Conservation (phyloP, 2,797 vertebrate genomes). For the Acridotheres tristis region DNA sequence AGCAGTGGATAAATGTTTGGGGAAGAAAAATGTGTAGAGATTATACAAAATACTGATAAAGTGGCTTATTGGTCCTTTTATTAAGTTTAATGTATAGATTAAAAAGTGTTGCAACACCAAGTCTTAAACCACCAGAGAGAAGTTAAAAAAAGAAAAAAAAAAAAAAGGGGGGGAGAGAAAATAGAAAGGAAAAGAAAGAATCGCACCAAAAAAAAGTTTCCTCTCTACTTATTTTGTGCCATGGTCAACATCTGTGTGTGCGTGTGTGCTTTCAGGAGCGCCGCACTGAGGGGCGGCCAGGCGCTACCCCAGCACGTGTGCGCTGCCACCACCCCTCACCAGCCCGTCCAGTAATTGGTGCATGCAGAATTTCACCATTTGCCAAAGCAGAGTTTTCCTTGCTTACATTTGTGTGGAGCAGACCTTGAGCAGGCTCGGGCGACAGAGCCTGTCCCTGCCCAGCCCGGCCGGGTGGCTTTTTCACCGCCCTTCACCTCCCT, state of each 20-base stretch:
- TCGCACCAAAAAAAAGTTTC: neutral
- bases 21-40: constrained; percentile 56
- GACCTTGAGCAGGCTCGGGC: neutral
- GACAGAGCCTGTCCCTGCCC: neutral
- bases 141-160: neutral
- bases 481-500: neutral
- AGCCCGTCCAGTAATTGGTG: neutral
- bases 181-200: neutral
- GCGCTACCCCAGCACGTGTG: neutral
- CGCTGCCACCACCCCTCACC: neutral
- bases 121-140: constrained; percentile 61
- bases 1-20: constrained; percentile 58
- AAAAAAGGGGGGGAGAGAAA: neutral
- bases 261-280: constrained; percentile 60
- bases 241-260: neutral
- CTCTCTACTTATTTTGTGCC: constrained; percentile 7
- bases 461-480: neutral
- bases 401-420: neutral
- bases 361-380: neutral
- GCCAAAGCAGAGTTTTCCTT: constrained; percentile 27
- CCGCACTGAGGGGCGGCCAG: neutral
- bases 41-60: constrained; percentile 75
- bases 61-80: constrained; percentile 75
- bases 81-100: constrained; percentile 67
- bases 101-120: constrained; percentile 74